Conservation (phyloP, 2,888 invertebrate species). For the Leistus spinibarbis region DNA sequence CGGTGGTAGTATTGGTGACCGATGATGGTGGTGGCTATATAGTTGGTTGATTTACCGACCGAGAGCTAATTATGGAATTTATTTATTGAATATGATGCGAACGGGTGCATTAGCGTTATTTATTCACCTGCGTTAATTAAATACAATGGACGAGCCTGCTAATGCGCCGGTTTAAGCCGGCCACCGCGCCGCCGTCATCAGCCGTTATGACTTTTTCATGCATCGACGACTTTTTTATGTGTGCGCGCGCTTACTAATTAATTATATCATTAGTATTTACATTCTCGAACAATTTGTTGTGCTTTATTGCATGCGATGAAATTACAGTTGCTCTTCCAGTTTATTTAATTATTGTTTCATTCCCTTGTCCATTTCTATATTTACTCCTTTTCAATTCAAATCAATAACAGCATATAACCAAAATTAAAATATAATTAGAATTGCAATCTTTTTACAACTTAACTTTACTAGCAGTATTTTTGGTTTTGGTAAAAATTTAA, state of each 20-base stretch:
- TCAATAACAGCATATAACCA: too few species aligned
- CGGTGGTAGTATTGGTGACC: background rate
- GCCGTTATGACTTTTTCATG: constrained; percentile 17
- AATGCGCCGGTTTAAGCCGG: constrained; percentile 1
- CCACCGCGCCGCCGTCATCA: too few species aligned
- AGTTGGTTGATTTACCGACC: constrained; percentile 23
- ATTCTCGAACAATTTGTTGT: background rate
- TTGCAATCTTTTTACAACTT: background rate
- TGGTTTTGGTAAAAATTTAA: too few species aligned
- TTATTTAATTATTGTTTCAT: background rate
- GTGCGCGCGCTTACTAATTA: background rate
- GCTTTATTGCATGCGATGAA: background rate
- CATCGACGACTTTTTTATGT: background rate
- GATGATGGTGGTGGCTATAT: background rate
- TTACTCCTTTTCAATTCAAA: background rate
- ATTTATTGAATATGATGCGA: constrained; percentile 37
- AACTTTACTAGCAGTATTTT: too few species aligned
- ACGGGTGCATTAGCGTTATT: constrained; percentile 35
- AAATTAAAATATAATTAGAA: background rate
- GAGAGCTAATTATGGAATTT: constrained; percentile 33
- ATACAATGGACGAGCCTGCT: constrained; percentile 23
- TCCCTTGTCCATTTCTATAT: background rate
- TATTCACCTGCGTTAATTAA: constrained; percentile 35
- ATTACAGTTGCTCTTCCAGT: background rate
- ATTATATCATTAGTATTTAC: background rate